Evolutionary conservation across 2,888 invertebrate species (phyloP).

Genomic region (Chrysolina haemoptera): DNA sequence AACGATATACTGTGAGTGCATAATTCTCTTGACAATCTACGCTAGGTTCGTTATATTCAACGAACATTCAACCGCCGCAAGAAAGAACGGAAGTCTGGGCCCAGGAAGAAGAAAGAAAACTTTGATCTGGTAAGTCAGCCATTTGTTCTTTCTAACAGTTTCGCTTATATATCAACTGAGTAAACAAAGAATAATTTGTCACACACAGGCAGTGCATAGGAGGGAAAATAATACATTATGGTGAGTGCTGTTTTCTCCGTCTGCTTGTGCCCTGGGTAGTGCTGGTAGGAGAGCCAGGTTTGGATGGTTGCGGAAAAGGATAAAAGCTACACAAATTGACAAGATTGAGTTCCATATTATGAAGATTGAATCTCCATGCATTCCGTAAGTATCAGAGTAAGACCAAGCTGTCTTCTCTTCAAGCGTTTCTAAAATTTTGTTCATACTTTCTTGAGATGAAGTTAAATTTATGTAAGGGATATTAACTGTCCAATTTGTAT

Average conservation of each 20-base stretch:
- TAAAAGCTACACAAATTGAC: background rate
- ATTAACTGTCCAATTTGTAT: constrained; percentile 26
- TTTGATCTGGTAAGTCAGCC: too few relatives aligned
- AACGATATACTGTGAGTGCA: too few relatives aligned
- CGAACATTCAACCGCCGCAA: too few relatives aligned
- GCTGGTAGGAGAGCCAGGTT: background rate
- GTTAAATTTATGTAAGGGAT: constrained; percentile 28
- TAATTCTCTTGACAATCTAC: too few relatives aligned
- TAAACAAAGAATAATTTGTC: too few relatives aligned
- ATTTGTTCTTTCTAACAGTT: too few relatives aligned
- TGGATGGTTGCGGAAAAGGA: background rate
- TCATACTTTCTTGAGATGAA: background rate
- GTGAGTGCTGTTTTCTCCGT: background rate
- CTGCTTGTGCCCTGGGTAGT: background rate
- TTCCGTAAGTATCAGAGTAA: background rate
- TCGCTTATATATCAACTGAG: too few relatives aligned
- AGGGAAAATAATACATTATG: background rate
- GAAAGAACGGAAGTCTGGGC: too few relatives aligned
- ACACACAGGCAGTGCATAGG: background rate
- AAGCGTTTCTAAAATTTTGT: background rate
- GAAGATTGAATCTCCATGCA: background rate
- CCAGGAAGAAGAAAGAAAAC: too few relatives aligned
- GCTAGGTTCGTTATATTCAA: too few relatives aligned
- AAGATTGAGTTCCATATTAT: background rate
- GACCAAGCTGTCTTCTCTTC: background rate